Evolutionary conservation across 1,140 invertebrate genomes (phyloP).

Genomic region (Globodera rostochiensis): DNA sequence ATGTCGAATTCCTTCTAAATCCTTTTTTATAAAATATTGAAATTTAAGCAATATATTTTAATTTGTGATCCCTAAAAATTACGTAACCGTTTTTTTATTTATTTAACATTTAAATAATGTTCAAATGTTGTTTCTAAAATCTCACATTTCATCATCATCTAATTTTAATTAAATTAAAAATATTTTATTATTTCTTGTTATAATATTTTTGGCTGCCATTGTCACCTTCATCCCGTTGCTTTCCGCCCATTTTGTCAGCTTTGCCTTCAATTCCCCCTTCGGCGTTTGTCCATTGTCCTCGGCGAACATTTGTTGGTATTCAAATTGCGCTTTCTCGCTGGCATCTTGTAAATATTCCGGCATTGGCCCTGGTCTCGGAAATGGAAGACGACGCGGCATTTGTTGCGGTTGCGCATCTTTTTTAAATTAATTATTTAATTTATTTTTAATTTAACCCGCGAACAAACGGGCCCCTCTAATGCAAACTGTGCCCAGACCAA

Average conservation of each 20-base stretch:
- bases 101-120: no score
- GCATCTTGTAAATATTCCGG: background rate
- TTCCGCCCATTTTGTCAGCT: slow-evolving; percentile 2
- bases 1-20: background rate
- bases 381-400: background rate
- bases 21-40: background rate
- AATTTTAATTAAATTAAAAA: background rate
- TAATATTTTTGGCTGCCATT: background rate
- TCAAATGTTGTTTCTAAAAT: background rate
- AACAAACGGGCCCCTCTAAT: no score
- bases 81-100: background rate
- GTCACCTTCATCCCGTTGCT: background rate
- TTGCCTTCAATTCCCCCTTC: background rate
- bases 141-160: background rate
- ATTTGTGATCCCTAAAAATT: background rate
- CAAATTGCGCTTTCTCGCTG: background rate
- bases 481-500: no score
- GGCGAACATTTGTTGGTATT: background rate
- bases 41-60: background rate
- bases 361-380: background rate
- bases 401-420: no score
- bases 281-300: background rate
- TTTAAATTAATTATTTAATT: no score
- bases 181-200: background rate
- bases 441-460: no score